Evolutionary conservation across 1,140 invertebrate species (phyloP), one percentile per base, ranked within the genome.

Genomic region (Paraescarpia echinospica): DNA sequence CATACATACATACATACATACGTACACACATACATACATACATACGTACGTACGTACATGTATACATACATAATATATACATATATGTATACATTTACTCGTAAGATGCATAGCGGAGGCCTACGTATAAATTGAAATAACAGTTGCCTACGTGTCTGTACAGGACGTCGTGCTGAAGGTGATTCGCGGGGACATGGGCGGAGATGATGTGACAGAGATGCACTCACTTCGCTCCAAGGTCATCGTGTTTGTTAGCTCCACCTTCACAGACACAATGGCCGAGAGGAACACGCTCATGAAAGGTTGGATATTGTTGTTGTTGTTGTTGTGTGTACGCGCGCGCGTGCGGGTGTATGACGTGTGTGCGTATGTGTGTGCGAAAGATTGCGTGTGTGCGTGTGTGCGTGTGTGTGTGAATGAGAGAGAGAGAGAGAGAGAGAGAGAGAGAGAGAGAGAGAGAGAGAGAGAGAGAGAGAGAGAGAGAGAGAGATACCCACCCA

Each of bases 201-300:
- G 41, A 34, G 41, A 34, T 31, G 48, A 89, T 0, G 34, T 88
- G 8, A 0, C 33, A 1, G 88, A 77, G 33, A 41, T 91, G 33
- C 48, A 8, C 34, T 35, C 33, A 18, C 12, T 59, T 22, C 34
- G 41, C 34, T 34, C 33, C 48, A 92, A 89, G 33, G 92, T 92
- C 33, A 89, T 92, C 77, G 92, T 92, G 48, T 92, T 92, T 41
- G 8, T 92, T 48, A 92, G 92, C 77, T 92, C 92, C 9, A 92
- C 92, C n/a, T 92, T 92, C 77, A 92, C 92, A 14, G 92, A 92
- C 59, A 92, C 92, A 14, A 92, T 33, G 35, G 92, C 92, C 34
- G 92, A 92, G 59, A 92, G 92, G 92, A 92, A 92, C 77, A 35
- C 92, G 14, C 88, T 92, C 33, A 92, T 92, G 92, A 92, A 89